Base-by-base conservation (phyloP, 1,140 invertebrate genomes). In the Odontomachus brunneus region DNA sequence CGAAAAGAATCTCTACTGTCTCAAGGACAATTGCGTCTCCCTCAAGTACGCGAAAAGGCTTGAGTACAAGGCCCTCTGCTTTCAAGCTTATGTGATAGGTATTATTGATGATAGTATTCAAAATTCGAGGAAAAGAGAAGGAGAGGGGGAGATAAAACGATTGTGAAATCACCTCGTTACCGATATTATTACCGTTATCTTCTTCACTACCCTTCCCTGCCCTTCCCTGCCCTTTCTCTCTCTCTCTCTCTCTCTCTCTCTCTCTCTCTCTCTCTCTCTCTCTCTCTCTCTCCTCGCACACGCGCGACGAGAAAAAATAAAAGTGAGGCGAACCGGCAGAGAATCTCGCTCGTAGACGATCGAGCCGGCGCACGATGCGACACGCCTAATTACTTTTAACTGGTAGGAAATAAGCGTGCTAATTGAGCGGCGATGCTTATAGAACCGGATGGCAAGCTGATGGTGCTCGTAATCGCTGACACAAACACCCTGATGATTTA, bases 1-100 rank as follows among this genome's bases (percentile, higher is more conserved):
- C 71, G 96, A 97, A 90, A 95, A 95, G 90, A 96, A 96, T 93
- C 92, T 98, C 5, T 97, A 96, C 90, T 97, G 96, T 90, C 94
- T 98, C 73, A 96, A 96, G 88, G 97, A 97, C 85, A 96, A 95
- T 74, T 97, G 97, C 38, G 85, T 92, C 5, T 94, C 95, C 51
- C 92, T 98, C 59, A 96, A 96, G 88, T 97, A 96, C 89, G 96
- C 96, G 93, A 98, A 98, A 89, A 96, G 96, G 91, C 96, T 98
- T 69, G 97, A 98, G 86, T 98, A 96, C 93, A 96, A 95, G 85
- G 96, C 97, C 0, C 94, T 96, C 69, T 97, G 97, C 91, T 96
- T 97, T 92, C 93, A 94, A 84, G 94, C 96, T 15, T 98, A 97
- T 93, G 93, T 96, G 67, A 95, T 96, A 89, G 96, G 97, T 96